Conservation (phyloP, 1,140 invertebrate genomes). For the Anthonomus grandis region DNA sequence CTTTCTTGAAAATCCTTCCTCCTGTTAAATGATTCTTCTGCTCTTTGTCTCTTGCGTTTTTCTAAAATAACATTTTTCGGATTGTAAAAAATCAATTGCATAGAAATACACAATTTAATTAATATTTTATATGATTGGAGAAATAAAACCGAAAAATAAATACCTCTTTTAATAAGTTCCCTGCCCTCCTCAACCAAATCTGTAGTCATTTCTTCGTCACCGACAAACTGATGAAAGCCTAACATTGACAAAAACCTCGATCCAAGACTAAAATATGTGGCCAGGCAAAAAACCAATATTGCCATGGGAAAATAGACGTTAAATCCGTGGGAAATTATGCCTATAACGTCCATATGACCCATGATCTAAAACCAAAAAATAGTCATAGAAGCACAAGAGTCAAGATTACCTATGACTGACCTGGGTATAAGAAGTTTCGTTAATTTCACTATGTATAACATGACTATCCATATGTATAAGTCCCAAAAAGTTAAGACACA, state of each 20-base stretch:
- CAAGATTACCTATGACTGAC: too few species aligned
- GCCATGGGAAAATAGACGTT: conserved; percentile 99
- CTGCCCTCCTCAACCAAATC: conserved; percentile 92
- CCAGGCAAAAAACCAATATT: conserved; percentile 89
- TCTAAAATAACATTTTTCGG: conserved; percentile 54
- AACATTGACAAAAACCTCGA: conserved; percentile 81
- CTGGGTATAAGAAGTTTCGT: conserved; percentile 87
- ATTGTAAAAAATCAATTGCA: background rate
- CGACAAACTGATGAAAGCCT: conserved; percentile 95
- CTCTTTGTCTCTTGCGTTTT: conserved; percentile 74
- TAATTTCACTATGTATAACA: conserved; percentile 75
- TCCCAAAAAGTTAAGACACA: conserved; percentile 97
- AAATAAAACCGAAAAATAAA: background rate
- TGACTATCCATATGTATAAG: conserved; percentile 98
- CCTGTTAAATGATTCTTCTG: conserved; percentile 71
- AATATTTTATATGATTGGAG: background rate
- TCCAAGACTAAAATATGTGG: conserved; percentile 94
- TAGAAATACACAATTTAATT: too few species aligned
- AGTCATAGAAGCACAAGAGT: too few species aligned
- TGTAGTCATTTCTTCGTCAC: conserved; percentile 87
- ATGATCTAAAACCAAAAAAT: conserved; percentile 75
- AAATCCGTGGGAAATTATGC: conserved; percentile 96
- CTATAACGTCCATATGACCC: conserved; percentile 99
- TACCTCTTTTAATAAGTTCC: conserved; percentile 83
- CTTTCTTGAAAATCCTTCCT: conserved; percentile 69